Base-by-base conservation (phyloP, 1,140 invertebrate species). In the Ylistrum balloti region DNA sequence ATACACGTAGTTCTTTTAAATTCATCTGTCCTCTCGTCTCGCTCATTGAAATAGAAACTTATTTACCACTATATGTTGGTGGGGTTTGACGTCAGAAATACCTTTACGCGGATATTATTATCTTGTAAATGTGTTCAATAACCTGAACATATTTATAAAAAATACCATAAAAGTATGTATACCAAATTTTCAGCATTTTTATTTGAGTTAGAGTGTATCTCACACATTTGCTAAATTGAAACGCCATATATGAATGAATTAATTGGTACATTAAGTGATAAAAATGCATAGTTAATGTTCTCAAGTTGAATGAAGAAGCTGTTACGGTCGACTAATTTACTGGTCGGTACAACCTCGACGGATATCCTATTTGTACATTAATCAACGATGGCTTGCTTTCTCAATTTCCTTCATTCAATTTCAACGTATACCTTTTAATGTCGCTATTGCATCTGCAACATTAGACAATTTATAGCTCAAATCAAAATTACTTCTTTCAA, bases 381-480 rank as follows among this genome's bases (percentile, higher is more conserved):
- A 74, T 74, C 56, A 74, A n/a, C 9, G n/a, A n/a, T n/a, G 56
- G 56, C 56, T 28, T 74, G 56, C 56, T 74, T 22, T 74, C 56
- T 74, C 22, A 74, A 28, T 74, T 74, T 74, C 22, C 22, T 74
- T 74, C 56, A n/a, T 74, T 74, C 11, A 74, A 17, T 74, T 74
- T 74, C 22, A 74, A 74, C 56, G 28, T 74, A 74, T 74, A 74
- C 56, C 56, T 74, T 74, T 74, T 74, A 28, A 74, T 28, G 56
- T 74, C 56, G 56, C 1, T 74, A 74, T 74, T 74, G 56, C 7
- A 74, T 74, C 22, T 74, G 56, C 56, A 74, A 74, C 56, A n/a
- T 74, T 74, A 74, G 56, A 74, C 56, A 74, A 74, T 74, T 74
- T 74, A 74, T 74, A 74, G 56, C 56, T 74, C 56, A 74, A 74